Evolutionary conservation across 2,797 vertebrate species (phyloP).

Genomic region (Helostoma temminkii): DNA sequence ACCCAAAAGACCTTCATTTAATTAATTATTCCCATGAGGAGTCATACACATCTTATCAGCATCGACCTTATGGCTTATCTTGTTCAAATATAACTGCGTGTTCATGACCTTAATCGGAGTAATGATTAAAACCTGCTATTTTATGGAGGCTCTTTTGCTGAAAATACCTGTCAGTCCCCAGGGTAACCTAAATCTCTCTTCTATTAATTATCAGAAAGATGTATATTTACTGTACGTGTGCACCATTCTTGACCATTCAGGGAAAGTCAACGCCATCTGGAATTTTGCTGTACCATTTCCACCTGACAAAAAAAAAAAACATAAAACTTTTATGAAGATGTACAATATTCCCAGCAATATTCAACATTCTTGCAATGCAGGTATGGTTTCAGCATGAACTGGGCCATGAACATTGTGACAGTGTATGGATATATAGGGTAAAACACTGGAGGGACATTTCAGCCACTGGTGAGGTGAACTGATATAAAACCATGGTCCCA

Average conservation of each 20-base stretch:
- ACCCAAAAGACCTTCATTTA: constrained; percentile 52
- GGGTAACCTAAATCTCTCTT: neutral
- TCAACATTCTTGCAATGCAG: constrained; percentile 32
- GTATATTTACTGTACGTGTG: constrained; percentile 18
- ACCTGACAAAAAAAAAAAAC: constrained; percentile 34
- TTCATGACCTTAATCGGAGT: constrained; percentile 33
- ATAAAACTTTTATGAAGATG: neutral
- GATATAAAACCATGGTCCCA: neutral
- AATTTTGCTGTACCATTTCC: constrained; percentile 29
- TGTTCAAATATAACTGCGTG: constrained; percentile 29
- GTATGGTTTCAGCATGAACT: neutral
- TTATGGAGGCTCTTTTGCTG: constrained; percentile 5
- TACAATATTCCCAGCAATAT: constrained; percentile 32
- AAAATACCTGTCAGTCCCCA: constrained; percentile 37
- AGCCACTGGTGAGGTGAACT: neutral
- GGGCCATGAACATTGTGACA: neutral
- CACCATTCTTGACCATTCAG: constrained; percentile 15
- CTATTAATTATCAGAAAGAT: neutral
- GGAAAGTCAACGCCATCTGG: constrained; percentile 24
- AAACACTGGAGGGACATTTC: neutral
- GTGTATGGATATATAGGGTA: neutral
- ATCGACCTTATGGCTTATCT: constrained; percentile 34
- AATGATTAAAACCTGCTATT: constrained; percentile 50
- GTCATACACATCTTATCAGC: constrained; percentile 55
- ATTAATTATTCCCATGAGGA: constrained; percentile 61